Evolutionary conservation across 2,888 invertebrate species (phyloP), one percentile per base, ranked within the genome.

Genomic region (Mesoligia furuncula): DNA sequence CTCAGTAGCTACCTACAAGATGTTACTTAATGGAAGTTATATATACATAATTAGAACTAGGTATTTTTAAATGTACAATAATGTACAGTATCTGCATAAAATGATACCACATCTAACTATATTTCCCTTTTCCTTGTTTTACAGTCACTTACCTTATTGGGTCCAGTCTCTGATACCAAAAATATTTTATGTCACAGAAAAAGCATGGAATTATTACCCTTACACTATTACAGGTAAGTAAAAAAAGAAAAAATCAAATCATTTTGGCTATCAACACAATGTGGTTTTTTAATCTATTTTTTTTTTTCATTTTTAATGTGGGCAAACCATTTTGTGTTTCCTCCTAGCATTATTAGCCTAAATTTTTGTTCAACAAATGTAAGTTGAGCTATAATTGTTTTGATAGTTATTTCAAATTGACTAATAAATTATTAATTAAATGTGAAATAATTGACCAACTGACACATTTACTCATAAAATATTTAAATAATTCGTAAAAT

Each of bases 201-300:
- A 99, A 93, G 98, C 99, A 24, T 99, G 99, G 99, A 99, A 99
- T 94, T 99, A 98, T 95, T 99, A 99, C 96, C 99, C 99, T 20
- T 98, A 97, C 90, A 99, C 99, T 36, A 97, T 98, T 73, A 99
- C 98, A 95, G 98, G 98, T 98, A 97, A 96, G 88, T 90, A 77
- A 48, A 0, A 17, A 24, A 39, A 57, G 4, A 45, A 42, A 42
- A 11, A 42, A 13, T 11, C 11, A 42, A 61, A 51, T 13, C 17
- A 36, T n/a, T 20, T 39, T 39, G 31, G 51, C 9, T 31, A 62
- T 27, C n/a, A 36, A 42, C 7, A 11, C 31, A 39, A 39, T 51
- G 27, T 78, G 31, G 20, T 51, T 78, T 79, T 15, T 57, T n/a
- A 17, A 48, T 31, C 6, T 0, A 11, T 36, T n/a, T 2, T 67